These are phyloP conservation scores for Drosophila pseudoobscura DNA, from an alignment of 1,140 invertebrate genomes.

Conservation along the genomic window DNA sequence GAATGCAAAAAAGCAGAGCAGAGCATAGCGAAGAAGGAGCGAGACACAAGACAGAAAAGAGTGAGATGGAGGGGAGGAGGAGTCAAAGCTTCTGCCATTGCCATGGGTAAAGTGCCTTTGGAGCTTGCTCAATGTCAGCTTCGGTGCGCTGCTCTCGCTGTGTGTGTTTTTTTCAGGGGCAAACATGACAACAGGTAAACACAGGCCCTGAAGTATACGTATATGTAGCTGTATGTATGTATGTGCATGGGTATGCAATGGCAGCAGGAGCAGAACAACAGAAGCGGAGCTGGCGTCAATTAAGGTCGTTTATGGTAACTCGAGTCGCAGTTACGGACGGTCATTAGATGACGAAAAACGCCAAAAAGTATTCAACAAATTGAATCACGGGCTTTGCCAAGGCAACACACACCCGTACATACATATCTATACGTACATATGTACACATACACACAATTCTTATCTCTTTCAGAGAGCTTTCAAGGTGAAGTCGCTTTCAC, in stretches of 20 bases:
- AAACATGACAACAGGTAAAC: conserved; percentile 56
- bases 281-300: conserved; percentile 43
- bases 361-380: conserved; percentile 58
- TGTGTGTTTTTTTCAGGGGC: conserved; percentile 47
- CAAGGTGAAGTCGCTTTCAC: conserved; percentile 45
- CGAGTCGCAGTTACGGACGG: conserved; percentile 42
- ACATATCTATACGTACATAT: conserved; percentile 6
- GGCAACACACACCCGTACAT: conserved; percentile 7
- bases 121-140: conserved; percentile 56
- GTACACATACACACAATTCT: conserved; percentile 23
- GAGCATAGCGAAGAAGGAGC: not conserved
- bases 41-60: no score
- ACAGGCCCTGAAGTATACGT: not conserved
- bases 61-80: not conserved
- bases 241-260: conserved; percentile 10
- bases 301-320: conserved; percentile 61
- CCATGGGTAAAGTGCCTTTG: conserved; percentile 49
- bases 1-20: conserved; percentile 31
- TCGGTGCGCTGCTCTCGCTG: conserved; percentile 17
- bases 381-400: conserved; percentile 38
- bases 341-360: conserved; percentile 58
- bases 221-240: no score
- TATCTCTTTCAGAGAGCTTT: conserved; percentile 36
- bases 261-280: conserved; percentile 3
- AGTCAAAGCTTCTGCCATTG: conserved; percentile 7